Conservation (phyloP, 2,888 invertebrate species). For the Cantharis rufa region DNA sequence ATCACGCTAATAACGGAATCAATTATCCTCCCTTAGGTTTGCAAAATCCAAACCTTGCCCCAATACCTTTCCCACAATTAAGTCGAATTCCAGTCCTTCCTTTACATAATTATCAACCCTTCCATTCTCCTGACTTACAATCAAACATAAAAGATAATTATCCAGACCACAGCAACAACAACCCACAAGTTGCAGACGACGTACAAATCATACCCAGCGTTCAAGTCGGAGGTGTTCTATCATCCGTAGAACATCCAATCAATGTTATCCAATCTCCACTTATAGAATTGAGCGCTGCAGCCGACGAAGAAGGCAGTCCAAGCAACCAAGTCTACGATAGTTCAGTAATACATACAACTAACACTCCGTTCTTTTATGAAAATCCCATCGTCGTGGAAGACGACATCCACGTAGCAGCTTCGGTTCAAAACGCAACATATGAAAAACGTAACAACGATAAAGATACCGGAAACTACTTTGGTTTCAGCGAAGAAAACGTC, state of each 20-base stretch:
- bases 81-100: slow-evolving; percentile 55
- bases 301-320: slow-evolving; percentile 30
- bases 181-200: slow-evolving; percentile 39
- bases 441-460: slow-evolving; percentile 42
- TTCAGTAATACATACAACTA: neutral
- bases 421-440: slow-evolving; percentile 44
- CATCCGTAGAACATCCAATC: slow-evolving; percentile 73
- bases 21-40: neutral
- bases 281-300: slow-evolving; percentile 59
- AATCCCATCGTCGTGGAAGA: slow-evolving; percentile 54
- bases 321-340: slow-evolving; percentile 15
- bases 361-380: slow-evolving; percentile 39
- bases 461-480: slow-evolving; percentile 24
- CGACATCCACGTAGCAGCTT: slow-evolving; percentile 61
- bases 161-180: slow-evolving; percentile 2
- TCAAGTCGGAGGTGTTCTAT: slow-evolving; percentile 69
- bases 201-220: slow-evolving; percentile 68
- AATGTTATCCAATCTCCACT: slow-evolving; percentile 72
- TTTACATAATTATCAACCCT: slow-evolving; percentile 62
- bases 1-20: neutral
- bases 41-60: neutral
- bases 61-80: slow-evolving; percentile 68
- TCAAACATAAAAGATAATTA: slow-evolving; percentile 11
- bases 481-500: slow-evolving; percentile 32
- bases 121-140: slow-evolving; percentile 41